These are phyloP conservation scores for Palythoa heliodiscus DNA, from an alignment of 92 coral and sea anemone genomes.

Conservation along the genomic window DNA sequence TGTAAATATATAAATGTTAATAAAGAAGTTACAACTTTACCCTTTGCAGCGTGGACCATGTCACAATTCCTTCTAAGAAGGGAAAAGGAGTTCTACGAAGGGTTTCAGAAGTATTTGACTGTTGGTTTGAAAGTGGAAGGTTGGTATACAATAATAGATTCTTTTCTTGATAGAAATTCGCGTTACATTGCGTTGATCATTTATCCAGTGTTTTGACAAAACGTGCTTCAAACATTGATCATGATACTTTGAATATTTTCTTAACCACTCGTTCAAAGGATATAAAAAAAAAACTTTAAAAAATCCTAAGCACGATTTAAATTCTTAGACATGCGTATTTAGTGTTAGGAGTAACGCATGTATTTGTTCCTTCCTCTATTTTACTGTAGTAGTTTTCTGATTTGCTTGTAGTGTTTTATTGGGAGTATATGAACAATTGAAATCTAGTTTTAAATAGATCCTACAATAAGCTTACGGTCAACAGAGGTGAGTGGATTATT, in stretches of 20 bases:
- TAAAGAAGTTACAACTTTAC: neutral
- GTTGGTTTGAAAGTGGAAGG: slow-evolving; percentile 99
- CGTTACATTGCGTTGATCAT: neutral
- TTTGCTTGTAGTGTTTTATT: too few species aligned
- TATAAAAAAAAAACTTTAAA: too few species aligned
- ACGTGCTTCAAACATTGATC: too few species aligned
- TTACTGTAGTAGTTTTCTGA: too few species aligned
- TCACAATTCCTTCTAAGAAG: slow-evolving; percentile 96
- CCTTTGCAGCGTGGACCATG: slow-evolving; percentile 71
- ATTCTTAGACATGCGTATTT: too few species aligned
- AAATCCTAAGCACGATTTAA: too few species aligned
- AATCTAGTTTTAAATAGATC: neutral
- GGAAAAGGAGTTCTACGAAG: slow-evolving; percentile 90
- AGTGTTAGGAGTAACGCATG: too few species aligned
- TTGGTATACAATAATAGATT: slow-evolving; percentile 1
- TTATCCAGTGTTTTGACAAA: too few species aligned
- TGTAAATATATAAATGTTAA: neutral
- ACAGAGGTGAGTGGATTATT: neutral
- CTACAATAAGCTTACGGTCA: neutral
- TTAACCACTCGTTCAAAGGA: too few species aligned
- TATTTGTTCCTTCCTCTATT: too few species aligned
- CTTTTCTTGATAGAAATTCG: neutral
- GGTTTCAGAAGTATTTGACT: slow-evolving; percentile 94
- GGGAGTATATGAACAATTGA: too few species aligned
- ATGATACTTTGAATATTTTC: too few species aligned